Conservation (phyloP, 1,140 invertebrate genomes). For the Batillaria attramentaria region DNA sequence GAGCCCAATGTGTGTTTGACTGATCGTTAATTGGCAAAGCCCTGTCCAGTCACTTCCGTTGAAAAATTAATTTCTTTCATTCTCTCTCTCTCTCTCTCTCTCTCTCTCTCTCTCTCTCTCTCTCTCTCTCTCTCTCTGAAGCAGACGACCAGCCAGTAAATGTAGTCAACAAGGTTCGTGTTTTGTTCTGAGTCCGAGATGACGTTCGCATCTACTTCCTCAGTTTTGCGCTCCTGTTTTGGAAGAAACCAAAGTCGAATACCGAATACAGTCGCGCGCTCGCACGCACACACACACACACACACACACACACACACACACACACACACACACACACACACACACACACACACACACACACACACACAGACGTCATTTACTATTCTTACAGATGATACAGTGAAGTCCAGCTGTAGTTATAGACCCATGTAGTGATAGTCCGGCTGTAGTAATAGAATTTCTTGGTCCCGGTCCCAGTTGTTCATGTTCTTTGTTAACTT, state of each 20-base stretch:
- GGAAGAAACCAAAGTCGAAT: no score
- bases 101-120: neutral
- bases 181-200: neutral
- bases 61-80: no score
- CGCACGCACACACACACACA: neutral
- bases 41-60: no score
- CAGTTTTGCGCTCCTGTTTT: no score
- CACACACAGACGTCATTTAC: neutral
- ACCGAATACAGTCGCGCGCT: neutral
- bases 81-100: neutral
- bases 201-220: neutral
- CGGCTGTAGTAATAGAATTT: neutral
- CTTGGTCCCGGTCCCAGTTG: neutral
- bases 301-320: neutral
- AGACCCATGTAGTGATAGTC: neutral
- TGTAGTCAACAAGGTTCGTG: neutral
- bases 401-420: neutral
- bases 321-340: neutral
- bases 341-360: constrained; percentile 19
- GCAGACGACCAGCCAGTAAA: neutral
- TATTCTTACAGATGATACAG: neutral
- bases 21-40: no score
- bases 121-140: neutral
- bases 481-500: neutral
- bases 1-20: no score